phyloP scores from a whole-genome alignment of 2,888 invertebrate species.

The Mesorhabditis sp. region DNA sequence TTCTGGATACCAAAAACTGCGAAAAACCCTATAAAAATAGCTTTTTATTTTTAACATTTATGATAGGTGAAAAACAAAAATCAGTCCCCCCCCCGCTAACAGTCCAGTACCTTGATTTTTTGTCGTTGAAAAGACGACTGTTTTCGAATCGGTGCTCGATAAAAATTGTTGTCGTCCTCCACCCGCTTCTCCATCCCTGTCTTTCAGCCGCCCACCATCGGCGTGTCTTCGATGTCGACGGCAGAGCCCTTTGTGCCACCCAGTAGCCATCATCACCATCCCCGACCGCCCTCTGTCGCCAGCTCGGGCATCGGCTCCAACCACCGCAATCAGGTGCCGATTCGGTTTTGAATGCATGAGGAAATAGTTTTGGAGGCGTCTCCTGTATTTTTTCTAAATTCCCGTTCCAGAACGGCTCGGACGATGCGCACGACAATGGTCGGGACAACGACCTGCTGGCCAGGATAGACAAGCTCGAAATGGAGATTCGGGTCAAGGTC shows the following conservation, averaged over 20 bases:
- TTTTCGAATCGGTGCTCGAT: too few relatives aligned
- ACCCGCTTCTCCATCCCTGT: too few relatives aligned
- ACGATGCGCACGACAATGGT: conserved; percentile 10
- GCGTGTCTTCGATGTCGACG: conserved; percentile 12
- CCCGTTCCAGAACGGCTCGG: neutral
- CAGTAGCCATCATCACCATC: conserved; percentile 19
- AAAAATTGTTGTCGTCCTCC: too few relatives aligned
- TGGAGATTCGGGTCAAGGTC: conserved; percentile 44
- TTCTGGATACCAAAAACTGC: too few relatives aligned
- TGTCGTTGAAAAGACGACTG: too few relatives aligned
- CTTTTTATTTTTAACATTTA: too few relatives aligned
- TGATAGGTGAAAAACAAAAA: too few relatives aligned
- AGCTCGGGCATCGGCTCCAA: conserved; percentile 31
- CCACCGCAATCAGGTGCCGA: conserved; percentile 9
- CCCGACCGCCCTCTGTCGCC: conserved; percentile 17
- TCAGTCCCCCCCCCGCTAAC: too few relatives aligned
- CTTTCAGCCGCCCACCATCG: too few relatives aligned
- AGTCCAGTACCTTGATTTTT: too few relatives aligned
- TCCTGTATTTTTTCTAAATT: neutral
- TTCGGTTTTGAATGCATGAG: conserved; percentile 15
- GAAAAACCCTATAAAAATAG: too few relatives aligned
- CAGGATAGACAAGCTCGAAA: conserved; percentile 43
- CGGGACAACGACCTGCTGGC: conserved; percentile 36
- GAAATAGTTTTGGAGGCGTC: neutral
- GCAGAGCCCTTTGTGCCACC: conserved; percentile 25